Evolutionary conservation across 2,888 invertebrate genomes (phyloP).

Genomic region (Parnassius smintheus): DNA sequence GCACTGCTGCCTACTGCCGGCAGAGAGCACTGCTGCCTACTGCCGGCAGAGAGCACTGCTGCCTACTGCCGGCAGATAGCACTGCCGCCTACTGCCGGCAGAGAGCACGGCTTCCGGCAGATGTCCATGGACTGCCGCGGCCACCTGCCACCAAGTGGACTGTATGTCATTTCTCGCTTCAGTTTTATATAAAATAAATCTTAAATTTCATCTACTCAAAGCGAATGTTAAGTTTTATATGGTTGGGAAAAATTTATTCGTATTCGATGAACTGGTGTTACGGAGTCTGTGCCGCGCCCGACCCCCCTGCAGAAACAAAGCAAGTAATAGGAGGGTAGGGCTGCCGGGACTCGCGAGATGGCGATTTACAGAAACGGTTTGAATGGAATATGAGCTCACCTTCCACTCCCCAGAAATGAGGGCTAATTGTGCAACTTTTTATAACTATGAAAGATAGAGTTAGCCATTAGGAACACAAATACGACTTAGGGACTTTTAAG

Average conservation of each 20-base stretch:
- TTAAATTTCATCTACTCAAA: slow-evolving; percentile 1
- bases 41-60: too few relatives aligned
- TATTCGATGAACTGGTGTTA: slow-evolving; percentile 1
- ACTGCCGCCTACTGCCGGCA: too few relatives aligned
- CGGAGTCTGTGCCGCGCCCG: slow-evolving; percentile 1
- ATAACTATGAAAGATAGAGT: background rate
- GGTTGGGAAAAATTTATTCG: background rate
- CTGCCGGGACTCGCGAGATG: slow-evolving; percentile 34
- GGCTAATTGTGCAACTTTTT: slow-evolving; percentile 3
- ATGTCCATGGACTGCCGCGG: too few relatives aligned
- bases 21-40: too few relatives aligned
- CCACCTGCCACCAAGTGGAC: too few relatives aligned
- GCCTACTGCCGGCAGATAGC: too few relatives aligned
- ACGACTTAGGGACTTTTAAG: too few relatives aligned
- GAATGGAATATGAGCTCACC: slow-evolving; percentile 13
- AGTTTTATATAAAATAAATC: slow-evolving; percentile 1
- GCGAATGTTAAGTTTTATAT: background rate
- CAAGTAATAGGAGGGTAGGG: slow-evolving; percentile 27
- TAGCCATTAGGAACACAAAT: too few relatives aligned
- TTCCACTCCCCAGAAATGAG: slow-evolving; percentile 27
- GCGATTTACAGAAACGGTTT: slow-evolving; percentile 45
- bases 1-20: too few relatives aligned
- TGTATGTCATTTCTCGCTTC: too few relatives aligned
- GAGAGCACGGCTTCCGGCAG: too few relatives aligned
- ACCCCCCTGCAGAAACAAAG: slow-evolving; percentile 25